Base-by-base conservation (phyloP, 2,113 vertebrate species). In the Hydrochoerus hydrochaeris region DNA sequence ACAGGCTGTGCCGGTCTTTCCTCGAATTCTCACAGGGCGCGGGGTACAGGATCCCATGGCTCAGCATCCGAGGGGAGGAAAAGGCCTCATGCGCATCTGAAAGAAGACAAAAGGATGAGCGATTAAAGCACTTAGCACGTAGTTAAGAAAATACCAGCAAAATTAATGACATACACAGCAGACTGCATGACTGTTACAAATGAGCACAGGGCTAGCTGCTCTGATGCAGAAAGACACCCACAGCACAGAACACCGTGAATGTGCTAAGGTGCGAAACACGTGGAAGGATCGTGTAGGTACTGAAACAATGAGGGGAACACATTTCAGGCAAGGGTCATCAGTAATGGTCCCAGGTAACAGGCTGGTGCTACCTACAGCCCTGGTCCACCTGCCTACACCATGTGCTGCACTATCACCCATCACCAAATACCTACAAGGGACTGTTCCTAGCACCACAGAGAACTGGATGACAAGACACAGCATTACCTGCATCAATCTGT, bases 1-100 rank as follows among this genome's bases (percentile, higher is more conserved):
- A 99, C 26, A 99, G 99, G 98, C 99, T 95, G 86, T 41, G 98
- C 0, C 88, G 97, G 9, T 90, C 98, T 91, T 98, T 99, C 95
- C 98, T 98, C 89, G 98, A 96, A 28, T 98, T 98, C 46, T 98
- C 98, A 9, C 88, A 96, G 52, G 98, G 96, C 16, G 84, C 32
- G 0, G 38, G 54, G 44, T 95, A 97, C 91, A 58, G 71, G 52
- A 97, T 96, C 17, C 94, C 89, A 20, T 97, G 98, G 95, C 97
- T 97, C 69, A 96, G 49, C 1, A 93, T 88, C 73, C 96, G 97
- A 52, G 93, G 85, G 46, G 97, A 97, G 75, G 91, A 87, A 46
- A 96, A 95, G 95, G 88, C 88, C 67, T 96, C 93, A 22, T 95
- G 96, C 24, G 96, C 97, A 88, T 82, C 98, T 99, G 84, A 88